A percentile compares a stretch with the other conserved stretches of the same genome.
Evolutionary conservation across 2,888 invertebrate genomes (phyloP).

Genomic region (Nycteola revayana): DNA sequence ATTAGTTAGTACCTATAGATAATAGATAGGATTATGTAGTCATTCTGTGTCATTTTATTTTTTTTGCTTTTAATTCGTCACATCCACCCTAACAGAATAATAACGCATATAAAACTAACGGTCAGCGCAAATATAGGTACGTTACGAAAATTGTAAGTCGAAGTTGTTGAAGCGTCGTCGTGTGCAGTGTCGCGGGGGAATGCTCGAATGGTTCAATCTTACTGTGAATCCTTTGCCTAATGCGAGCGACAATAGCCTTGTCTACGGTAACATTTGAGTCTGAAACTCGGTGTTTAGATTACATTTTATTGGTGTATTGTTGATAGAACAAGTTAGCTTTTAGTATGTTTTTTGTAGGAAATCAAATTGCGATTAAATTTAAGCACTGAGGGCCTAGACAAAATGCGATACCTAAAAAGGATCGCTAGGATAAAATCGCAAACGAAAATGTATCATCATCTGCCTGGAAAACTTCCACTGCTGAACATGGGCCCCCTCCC

Average conservation of each 20-base stretch:
- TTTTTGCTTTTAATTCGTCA: too few relatives aligned
- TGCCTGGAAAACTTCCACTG: too few relatives aligned
- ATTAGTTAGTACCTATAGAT: not conserved
- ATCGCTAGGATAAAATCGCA: not conserved
- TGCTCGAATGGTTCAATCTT: constrained; percentile 14
- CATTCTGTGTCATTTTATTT: too few relatives aligned
- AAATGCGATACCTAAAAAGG: not conserved
- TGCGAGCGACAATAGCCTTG: constrained; percentile 5
- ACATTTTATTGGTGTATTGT: too few relatives aligned
- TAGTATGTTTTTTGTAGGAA: not conserved
- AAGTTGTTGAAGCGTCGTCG: constrained; percentile 28
- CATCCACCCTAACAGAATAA: constrained; percentile 24
- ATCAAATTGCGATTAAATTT: not conserved
- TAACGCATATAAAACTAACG: constrained; percentile 14
- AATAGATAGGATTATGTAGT: not conserved
- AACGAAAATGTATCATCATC: too few relatives aligned
- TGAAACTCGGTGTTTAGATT: too few relatives aligned
- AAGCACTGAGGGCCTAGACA: not conserved
- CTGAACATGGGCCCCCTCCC: too few relatives aligned
- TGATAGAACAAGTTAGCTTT: too few relatives aligned
- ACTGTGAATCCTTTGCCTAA: constrained; percentile 21
- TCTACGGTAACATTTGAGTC: too few relatives aligned
- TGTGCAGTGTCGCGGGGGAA: constrained; percentile 15
- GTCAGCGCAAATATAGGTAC: constrained; percentile 39
- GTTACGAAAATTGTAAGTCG: constrained; percentile 47